These are phyloP conservation scores for Heteractis magnifica DNA, from an alignment of 92 coral and sea anemone genomes.

Conservation along the genomic window DNA sequence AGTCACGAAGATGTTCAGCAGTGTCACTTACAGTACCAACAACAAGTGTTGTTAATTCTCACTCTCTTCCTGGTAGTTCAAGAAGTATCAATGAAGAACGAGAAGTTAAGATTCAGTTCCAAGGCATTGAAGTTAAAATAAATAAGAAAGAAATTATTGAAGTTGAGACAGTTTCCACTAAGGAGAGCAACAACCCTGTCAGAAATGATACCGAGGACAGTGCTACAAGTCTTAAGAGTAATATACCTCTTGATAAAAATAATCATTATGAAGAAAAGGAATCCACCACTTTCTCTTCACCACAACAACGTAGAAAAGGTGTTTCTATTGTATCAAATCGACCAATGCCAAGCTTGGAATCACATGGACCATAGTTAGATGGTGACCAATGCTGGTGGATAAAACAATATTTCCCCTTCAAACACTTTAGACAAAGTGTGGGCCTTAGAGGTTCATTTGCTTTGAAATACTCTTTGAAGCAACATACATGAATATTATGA, in stretches of 20 bases:
- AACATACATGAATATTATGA: too few species aligned
- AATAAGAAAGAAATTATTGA: background rate
- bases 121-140: conserved; percentile 22
- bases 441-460: too few species aligned
- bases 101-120: conserved; percentile 21
- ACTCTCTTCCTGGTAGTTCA: conserved; percentile 33
- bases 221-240: background rate
- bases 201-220: background rate
- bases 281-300: background rate
- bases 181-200: background rate
- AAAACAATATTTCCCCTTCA: too few species aligned
- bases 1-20: conserved; percentile 24
- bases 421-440: too few species aligned
- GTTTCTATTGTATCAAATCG: background rate
- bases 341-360: conserved; percentile 19
- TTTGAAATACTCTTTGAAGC: too few species aligned
- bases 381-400: background rate
- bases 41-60: conserved; percentile 6
- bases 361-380: background rate
- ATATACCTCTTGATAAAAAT: background rate
- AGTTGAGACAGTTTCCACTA: background rate
- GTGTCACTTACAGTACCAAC: conserved; percentile 34
- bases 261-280: background rate
- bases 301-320: conserved; percentile 22
- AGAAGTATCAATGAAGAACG: background rate